phyloP scores from a whole-genome alignment of 2,113 vertebrate species.

The Sinocyclocheilus maitianheensis region DNA sequence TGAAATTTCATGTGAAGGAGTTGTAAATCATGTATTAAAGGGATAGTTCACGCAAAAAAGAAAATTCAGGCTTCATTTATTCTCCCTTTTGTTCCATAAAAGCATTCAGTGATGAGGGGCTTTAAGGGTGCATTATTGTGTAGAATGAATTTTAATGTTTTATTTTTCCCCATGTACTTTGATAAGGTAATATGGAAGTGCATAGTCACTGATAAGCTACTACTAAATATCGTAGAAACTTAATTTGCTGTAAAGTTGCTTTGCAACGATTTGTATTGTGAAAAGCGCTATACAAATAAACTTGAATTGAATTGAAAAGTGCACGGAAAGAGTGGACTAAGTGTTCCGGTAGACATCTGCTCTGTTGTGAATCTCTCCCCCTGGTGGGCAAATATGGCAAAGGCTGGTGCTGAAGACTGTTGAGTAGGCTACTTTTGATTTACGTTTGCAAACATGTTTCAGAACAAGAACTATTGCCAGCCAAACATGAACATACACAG shows the following conservation, averaged over 20 bases:
- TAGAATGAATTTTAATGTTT: not conserved
- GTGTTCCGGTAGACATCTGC: not conserved
- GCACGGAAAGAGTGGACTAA: not conserved
- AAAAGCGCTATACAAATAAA: no score
- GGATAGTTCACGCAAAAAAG: not conserved
- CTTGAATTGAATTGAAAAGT: no score
- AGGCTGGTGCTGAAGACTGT: not conserved
- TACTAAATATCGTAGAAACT: no score
- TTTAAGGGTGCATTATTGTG: no score
- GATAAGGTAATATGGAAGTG: not conserved
- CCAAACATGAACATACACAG: no score
- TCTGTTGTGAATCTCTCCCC: constrained; percentile 26
- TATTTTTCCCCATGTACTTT: constrained; percentile 3
- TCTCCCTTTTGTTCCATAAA: not conserved
- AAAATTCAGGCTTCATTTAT: not conserved
- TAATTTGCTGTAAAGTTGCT: no score
- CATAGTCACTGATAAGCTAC: not conserved
- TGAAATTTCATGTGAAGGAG: not conserved
- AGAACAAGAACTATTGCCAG: no score
- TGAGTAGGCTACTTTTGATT: no score
- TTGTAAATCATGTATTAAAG: constrained; percentile 3
- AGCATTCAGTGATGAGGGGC: not conserved
- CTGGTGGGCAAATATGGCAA: constrained; percentile 25
- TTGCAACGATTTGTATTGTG: no score
- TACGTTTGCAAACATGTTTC: no score